Conservation (phyloP, 2,797 vertebrate genomes). For the Tympanoctomys barrerae region DNA sequence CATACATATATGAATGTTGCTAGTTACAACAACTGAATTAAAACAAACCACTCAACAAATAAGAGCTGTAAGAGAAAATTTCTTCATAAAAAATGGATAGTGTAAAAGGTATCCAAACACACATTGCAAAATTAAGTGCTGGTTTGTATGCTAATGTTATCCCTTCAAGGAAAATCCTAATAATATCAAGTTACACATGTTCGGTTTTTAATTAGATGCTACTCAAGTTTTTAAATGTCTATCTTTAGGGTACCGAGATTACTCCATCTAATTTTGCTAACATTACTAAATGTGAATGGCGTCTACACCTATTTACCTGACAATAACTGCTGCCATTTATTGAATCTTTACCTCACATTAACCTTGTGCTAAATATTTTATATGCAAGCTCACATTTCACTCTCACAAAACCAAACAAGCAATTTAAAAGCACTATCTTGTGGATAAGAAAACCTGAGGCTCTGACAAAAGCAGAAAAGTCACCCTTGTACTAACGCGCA, state of each 20-base stretch:
- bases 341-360: slow-evolving; percentile 61
- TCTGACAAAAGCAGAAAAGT: neutral
- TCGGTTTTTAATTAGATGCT: slow-evolving; percentile 70
- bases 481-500: neutral
- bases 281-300: slow-evolving; percentile 64
- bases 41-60: slow-evolving; percentile 53
- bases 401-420: neutral
- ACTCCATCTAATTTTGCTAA: slow-evolving; percentile 42
- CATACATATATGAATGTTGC: neutral
- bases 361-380: slow-evolving; percentile 51
- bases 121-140: slow-evolving; percentile 52
- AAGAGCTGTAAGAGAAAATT: slow-evolving; percentile 50
- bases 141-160: slow-evolving; percentile 65
- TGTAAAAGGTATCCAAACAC: slow-evolving; percentile 51
- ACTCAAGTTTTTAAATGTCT: slow-evolving; percentile 67
- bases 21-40: slow-evolving; percentile 40
- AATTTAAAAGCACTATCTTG: neutral
- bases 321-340: slow-evolving; percentile 34
- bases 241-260: slow-evolving; percentile 64
- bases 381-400: slow-evolving; percentile 8
- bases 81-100: slow-evolving; percentile 55
- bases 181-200: slow-evolving; percentile 62
- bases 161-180: slow-evolving; percentile 72
- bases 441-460: slow-evolving; percentile 24
- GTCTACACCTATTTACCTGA: slow-evolving; percentile 23